Evolutionary conservation across 2,113 vertebrate species (phyloP).

Genomic region (Phodopus roborovskii): DNA sequence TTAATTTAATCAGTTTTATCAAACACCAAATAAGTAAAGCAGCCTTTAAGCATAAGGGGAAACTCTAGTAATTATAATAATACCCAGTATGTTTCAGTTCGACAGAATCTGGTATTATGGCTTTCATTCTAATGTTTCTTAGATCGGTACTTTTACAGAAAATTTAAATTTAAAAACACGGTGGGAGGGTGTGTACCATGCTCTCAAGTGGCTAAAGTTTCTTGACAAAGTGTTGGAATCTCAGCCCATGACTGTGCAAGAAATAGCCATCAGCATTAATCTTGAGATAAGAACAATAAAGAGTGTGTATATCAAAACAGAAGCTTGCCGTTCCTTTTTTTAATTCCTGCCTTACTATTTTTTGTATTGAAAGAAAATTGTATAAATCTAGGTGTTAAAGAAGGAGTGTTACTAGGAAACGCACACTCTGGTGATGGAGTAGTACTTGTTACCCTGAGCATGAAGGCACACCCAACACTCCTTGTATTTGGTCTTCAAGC

Average conservation of each 20-base stretch:
- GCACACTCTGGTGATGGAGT: background rate
- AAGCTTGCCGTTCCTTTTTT: background rate
- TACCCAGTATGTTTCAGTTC: background rate
- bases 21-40: slow-evolving; percentile 18
- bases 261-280: background rate
- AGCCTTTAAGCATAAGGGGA: slow-evolving; percentile 33
- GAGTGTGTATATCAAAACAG: background rate
- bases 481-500: background rate
- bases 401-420: background rate
- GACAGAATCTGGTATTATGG: slow-evolving; percentile 14
- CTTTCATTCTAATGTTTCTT: slow-evolving; percentile 42
- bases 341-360: background rate
- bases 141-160: slow-evolving; percentile 25
- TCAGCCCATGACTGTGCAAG: background rate
- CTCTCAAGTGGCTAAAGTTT: background rate
- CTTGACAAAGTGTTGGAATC: background rate
- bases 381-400: background rate
- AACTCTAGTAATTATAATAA: background rate
- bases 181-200: background rate
- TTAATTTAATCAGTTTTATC: slow-evolving; percentile 47
- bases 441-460: too few relatives aligned
- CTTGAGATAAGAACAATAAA: background rate
- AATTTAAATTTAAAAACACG: background rate
- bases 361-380: background rate
- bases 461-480: background rate